Evolutionary conservation across 2,888 invertebrate genomes (phyloP), one percentile per base, ranked within the genome.

Genomic region (Brenthis daphne): DNA sequence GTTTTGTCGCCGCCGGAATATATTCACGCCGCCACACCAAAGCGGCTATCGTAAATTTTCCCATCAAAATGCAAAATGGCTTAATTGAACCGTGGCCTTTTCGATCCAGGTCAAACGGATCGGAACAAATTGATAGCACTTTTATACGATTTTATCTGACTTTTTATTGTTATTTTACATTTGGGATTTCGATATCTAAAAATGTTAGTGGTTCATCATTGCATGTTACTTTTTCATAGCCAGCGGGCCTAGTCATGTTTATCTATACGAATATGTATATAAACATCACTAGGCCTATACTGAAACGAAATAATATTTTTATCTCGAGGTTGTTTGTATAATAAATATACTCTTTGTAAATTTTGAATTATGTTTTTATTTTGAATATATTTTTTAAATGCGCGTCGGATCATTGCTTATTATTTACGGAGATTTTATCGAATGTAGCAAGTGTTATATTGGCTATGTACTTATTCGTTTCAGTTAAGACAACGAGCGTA

Each of bases 41-140:
- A 86, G 84, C 82, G 84, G 81, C 85, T 82, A 85, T 88, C 89
- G 88, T 90, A 89, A 91, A 92, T 90, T 91, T 88, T 81, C 83
- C 88, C 85, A 91, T 91, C 90, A 91, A 91, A 90, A 92, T 92
- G 91, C 92, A 92, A 92, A 92, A 92, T 88, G 89, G 87, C 87
- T 91, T 90, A 92, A 91, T 90, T 91, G 91, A 87, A 88, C 87
- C 88, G 88, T 89, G 85, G 89, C 90, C 89, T 89, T 83, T 78
- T 75, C 84, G 84, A 90, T 91, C 85, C 89, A 86, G 91, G 90
- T 87, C 89, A 86, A 87, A 85, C 88, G 87, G 81, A 87, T 88
- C 88, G 82, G 85, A 84, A 87, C 85, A 87, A 89, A 89, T 89
- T 90, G 88, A 88, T 86, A 85, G 86, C 82, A 84, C 84, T 88